These are phyloP conservation scores for Anomalospiza imberbis DNA, from an alignment of 2,797 vertebrate genomes.

Conservation along the genomic window DNA sequence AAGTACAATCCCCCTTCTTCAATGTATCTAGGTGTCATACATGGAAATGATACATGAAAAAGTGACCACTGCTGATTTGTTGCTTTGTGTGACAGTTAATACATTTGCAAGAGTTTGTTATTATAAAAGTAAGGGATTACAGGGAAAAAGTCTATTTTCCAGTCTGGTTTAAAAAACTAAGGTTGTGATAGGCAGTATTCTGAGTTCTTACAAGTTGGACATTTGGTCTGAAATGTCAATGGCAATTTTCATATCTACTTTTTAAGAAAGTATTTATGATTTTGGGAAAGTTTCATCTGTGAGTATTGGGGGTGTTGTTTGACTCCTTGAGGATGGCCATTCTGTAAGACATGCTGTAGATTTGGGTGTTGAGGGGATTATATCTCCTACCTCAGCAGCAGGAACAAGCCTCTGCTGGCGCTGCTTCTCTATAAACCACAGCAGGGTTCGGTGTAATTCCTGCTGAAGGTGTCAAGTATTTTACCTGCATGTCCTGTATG, in stretches of 20 bases:
- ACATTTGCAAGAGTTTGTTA: not conserved
- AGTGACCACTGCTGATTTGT: not conserved
- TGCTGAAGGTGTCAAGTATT: not conserved
- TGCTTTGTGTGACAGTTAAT: not conserved
- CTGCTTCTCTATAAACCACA: not conserved
- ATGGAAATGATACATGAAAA: not conserved
- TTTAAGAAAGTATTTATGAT: not conserved
- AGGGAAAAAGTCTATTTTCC: not conserved
- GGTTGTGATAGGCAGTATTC: not conserved
- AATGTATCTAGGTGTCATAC: not conserved
- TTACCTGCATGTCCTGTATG: not conserved
- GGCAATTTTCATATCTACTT: not conserved
- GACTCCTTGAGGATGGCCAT: not conserved
- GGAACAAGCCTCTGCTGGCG: rapidly evolving
- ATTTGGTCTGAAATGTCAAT: not conserved
- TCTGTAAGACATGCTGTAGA: not conserved
- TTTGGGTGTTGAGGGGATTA: not conserved
- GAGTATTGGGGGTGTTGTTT: not conserved
- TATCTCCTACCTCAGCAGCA: not conserved
- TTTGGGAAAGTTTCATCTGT: not conserved
- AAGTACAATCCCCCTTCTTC: not conserved
- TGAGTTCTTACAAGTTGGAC: not conserved
- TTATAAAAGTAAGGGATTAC: not conserved
- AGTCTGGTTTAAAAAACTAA: not conserved
- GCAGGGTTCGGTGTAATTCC: not conserved